Evolutionary conservation across 1,140 invertebrate genomes (phyloP).

Genomic region (Drosophila tsacasi): DNA sequence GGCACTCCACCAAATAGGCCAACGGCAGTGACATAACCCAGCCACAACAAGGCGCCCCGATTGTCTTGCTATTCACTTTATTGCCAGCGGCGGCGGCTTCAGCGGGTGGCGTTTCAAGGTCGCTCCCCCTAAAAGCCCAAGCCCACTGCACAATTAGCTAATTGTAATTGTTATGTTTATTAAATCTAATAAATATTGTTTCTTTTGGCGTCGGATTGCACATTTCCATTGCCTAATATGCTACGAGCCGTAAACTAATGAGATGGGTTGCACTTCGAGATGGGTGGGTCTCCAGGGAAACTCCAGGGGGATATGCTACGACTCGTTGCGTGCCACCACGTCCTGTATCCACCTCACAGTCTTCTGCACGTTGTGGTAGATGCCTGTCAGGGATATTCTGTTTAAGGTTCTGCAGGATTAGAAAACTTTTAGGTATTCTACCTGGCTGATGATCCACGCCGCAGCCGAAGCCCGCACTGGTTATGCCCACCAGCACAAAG

Average conservation of each 20-base stretch:
- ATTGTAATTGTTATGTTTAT: conserved; percentile 64
- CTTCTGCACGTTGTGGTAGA: conserved; percentile 91
- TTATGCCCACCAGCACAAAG: conserved; percentile 93
- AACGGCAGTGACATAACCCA: conserved; percentile 72
- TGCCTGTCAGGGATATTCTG: conserved; percentile 86
- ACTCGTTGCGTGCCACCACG: conserved; percentile 77
- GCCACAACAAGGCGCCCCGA: conserved; percentile 35
- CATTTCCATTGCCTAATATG: conserved; percentile 76
- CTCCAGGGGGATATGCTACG: conserved; percentile 24
- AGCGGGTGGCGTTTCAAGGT: conserved; percentile 57
- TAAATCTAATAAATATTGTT: conserved; percentile 72
- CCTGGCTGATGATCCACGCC: conserved; percentile 92
- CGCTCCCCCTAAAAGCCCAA: conserved; percentile 26
- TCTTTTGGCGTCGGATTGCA: conserved; percentile 59
- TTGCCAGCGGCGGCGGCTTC: conserved; percentile 6
- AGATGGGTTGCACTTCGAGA: conserved; percentile 63
- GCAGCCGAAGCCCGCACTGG: conserved; percentile 94
- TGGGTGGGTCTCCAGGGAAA: not conserved
- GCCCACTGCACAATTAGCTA: conserved; percentile 40
- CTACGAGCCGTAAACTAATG: conserved; percentile 74
- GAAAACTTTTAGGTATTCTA: not conserved
- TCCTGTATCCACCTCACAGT: conserved; percentile 90
- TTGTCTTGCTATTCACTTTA: conserved; percentile 49
- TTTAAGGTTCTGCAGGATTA: too few relatives aligned
- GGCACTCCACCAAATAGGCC: conserved; percentile 74